Evolutionary conservation across 2,797 vertebrate species (phyloP).

Genomic region (Mus caroli): DNA sequence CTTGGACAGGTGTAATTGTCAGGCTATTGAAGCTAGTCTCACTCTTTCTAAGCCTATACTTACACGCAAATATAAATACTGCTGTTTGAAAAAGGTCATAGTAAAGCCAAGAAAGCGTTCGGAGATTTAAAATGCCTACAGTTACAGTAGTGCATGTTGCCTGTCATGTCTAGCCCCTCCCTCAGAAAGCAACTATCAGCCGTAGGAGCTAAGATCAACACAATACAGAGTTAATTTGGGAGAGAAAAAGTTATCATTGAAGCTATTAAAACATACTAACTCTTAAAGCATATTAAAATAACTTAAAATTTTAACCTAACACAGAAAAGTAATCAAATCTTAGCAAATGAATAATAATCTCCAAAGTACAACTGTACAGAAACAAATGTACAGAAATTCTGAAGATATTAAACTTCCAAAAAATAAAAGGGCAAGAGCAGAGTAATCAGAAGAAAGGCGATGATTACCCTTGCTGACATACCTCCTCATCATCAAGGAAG

Average conservation of each 20-base stretch:
- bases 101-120: background rate
- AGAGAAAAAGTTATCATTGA: conserved; percentile 33
- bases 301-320: conserved; percentile 62
- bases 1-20: background rate
- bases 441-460: conserved; percentile 90
- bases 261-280: conserved; percentile 48
- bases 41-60: background rate
- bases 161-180: background rate
- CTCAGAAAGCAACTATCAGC: conserved; percentile 57
- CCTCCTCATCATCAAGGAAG: conserved; percentile 99
- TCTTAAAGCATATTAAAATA: conserved; percentile 43
- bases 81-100: conserved; percentile 10
- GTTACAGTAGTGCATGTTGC: conserved; percentile 21
- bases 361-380: conserved; percentile 14
- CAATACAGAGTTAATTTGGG: conserved; percentile 44
- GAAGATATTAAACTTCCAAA: conserved; percentile 36
- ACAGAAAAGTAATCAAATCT: conserved; percentile 47
- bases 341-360: conserved; percentile 60
- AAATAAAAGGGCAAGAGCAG: conserved; percentile 64
- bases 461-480: conserved; percentile 99
- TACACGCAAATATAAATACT: background rate
- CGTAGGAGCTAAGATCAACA: conserved; percentile 36
- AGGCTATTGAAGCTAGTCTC: conserved; percentile 32
- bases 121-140: background rate
- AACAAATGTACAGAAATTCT: conserved; percentile 64